Evolutionary conservation across 1,140 invertebrate genomes (phyloP), one percentile per base, ranked within the genome.

Genomic region (Hydropsyche tenuis): DNA sequence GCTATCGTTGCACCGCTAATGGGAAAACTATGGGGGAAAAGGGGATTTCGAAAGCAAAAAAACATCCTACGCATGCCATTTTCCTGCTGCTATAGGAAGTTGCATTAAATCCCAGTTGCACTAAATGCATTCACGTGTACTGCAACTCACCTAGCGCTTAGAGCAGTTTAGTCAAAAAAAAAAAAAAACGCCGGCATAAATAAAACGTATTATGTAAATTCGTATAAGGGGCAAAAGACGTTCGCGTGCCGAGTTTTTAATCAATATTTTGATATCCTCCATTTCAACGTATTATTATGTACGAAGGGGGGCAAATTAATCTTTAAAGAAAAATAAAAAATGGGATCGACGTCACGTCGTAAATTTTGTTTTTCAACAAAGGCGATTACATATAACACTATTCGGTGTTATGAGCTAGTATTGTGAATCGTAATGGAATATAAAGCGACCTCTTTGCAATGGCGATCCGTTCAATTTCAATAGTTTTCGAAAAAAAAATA

Each of bases 221-320:
- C 51, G 51, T 53, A 20, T 53, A 53, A 53, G 51, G 51, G 7
- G 51, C 22, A 20, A 20, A 9, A 7, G 18, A 16, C 12, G 60
- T 30, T 63, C 14, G 60, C 60, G 60, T 63, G 60, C 20, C 12
- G 51, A 30, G 60, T 14, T 42, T 20, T 30, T 63, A 42, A 42
- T 63, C 60, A 42, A 63, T 63, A 63, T 63, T 63, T 42, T 63
- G 30, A 63, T 63, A 63, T 63, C 60, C 60, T 30, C 30, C 25
- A 25, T 25, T 20, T 53, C 22, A 14, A 18, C 9, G 51, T n/a
- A 20, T 20, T n/a, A 53, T 20, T 18, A 18, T 20, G 7, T 53
- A 16, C n/a, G 22, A 53, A 53, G 11, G 18, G 51, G 16, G 51
- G 22, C 51, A 53, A 53, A 53, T 20, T 43, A 43, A 43, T 43